These are phyloP conservation scores for Plebejus melissa DNA, from an alignment of 2,888 invertebrate species.

Conservation along the genomic window DNA sequence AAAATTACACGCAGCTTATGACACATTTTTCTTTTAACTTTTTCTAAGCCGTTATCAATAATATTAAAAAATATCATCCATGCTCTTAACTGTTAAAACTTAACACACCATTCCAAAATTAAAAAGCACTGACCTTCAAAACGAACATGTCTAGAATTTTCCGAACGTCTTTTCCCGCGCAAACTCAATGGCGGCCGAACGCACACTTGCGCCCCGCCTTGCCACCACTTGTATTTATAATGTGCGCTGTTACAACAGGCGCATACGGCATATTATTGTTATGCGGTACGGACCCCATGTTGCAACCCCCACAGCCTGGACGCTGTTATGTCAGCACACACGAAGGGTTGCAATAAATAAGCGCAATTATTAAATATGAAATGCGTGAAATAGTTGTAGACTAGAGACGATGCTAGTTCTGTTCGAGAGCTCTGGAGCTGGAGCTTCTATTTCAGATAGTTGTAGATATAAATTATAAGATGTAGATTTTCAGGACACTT, in stretches of 20 bases:
- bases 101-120: slow-evolving; percentile 29
- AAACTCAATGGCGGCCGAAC: slow-evolving; percentile 53
- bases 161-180: slow-evolving; percentile 63
- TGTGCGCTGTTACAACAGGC: slow-evolving; percentile 63
- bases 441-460: too few species aligned
- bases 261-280: slow-evolving; percentile 52
- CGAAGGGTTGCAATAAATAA: slow-evolving; percentile 16
- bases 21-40: too few species aligned
- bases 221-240: slow-evolving; percentile 71
- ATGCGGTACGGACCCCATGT: slow-evolving; percentile 63
- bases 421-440: neutral
- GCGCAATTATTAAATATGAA: neutral
- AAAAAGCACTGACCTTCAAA: slow-evolving; percentile 65
- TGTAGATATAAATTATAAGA: too few species aligned
- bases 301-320: slow-evolving; percentile 55
- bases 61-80: too few species aligned
- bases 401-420: neutral
- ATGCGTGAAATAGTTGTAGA: neutral
- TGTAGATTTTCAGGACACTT: too few species aligned
- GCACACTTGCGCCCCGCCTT: slow-evolving; percentile 57
- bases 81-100: too few species aligned
- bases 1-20: too few species aligned
- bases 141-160: slow-evolving; percentile 59
- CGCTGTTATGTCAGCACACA: slow-evolving; percentile 24
- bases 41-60: too few species aligned